These are phyloP conservation scores for Drymonia ruficornis DNA, from an alignment of 2,888 invertebrate genomes.

Conservation along the genomic window DNA sequence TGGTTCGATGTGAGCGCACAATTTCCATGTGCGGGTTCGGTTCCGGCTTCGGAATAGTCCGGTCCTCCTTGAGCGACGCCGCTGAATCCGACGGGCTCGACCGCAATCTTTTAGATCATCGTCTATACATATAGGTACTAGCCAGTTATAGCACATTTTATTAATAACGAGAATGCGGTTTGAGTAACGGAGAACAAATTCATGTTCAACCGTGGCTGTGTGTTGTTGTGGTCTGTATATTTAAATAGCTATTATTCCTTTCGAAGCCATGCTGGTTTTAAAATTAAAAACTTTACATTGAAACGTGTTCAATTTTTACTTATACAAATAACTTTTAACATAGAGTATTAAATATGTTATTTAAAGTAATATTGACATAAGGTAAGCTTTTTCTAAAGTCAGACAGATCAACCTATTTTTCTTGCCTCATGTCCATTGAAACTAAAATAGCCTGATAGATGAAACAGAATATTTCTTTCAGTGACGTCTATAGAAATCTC, in stretches of 20 bases:
- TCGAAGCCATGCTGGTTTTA: not conserved
- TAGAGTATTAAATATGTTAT: too few species aligned
- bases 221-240: slow-evolving; percentile 11
- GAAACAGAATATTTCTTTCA: slow-evolving; percentile 13
- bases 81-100: slow-evolving; percentile 60
- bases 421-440: too few species aligned
- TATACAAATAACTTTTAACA: not conserved
- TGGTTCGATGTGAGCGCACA: slow-evolving; percentile 51
- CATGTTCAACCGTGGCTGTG: slow-evolving; percentile 30
- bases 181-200: slow-evolving; percentile 35
- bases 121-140: slow-evolving; percentile 37
- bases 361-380: too few species aligned
- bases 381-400: too few species aligned
- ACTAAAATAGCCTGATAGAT: not conserved
- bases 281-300: not conserved
- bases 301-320: not conserved
- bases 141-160: slow-evolving; percentile 38
- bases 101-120: slow-evolving; percentile 74
- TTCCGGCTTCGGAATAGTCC: slow-evolving; percentile 80
- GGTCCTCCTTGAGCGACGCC: slow-evolving; percentile 77
- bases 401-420: too few species aligned
- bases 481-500: slow-evolving; percentile 29
- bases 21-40: slow-evolving; percentile 62
- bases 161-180: slow-evolving; percentile 35
- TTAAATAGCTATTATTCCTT: not conserved